Evolutionary conservation across 2,888 invertebrate species (phyloP).

Genomic region (Drosophila fulvimacula): DNA sequence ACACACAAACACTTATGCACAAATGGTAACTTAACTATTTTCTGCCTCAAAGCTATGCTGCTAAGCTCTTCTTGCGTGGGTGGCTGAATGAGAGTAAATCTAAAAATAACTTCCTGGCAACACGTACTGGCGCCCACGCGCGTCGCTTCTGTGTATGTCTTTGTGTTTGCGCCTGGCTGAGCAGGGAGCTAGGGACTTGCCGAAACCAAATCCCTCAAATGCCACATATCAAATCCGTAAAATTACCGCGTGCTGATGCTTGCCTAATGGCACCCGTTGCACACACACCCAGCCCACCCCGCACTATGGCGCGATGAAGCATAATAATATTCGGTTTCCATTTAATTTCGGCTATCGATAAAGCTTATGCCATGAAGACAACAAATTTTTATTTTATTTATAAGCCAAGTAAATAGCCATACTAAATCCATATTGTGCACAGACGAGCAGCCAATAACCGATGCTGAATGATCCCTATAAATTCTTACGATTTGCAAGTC

Average conservation of each 20-base stretch:
- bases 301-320: slow-evolving; percentile 40
- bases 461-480: slow-evolving; percentile 41
- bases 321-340: slow-evolving; percentile 68
- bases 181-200: slow-evolving; percentile 30
- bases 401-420: slow-evolving; percentile 40
- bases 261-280: slow-evolving; percentile 46
- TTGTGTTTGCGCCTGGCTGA: slow-evolving; percentile 52
- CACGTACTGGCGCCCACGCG: slow-evolving; percentile 44
- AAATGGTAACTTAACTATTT: slow-evolving; percentile 62
- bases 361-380: slow-evolving; percentile 59
- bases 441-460: slow-evolving; percentile 19
- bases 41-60: slow-evolving; percentile 61
- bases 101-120: slow-evolving; percentile 60
- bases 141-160: slow-evolving; percentile 9
- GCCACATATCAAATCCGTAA: slow-evolving; percentile 45
- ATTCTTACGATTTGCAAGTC: slow-evolving; percentile 60
- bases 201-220: slow-evolving; percentile 43
- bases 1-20: slow-evolving; percentile 12
- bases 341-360: slow-evolving; percentile 38
- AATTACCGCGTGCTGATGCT: slow-evolving; percentile 59
- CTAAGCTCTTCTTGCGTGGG: slow-evolving; percentile 39
- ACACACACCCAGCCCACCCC: slow-evolving; percentile 1
- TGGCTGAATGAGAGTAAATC: slow-evolving; percentile 46
- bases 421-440: slow-evolving; percentile 35
- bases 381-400: slow-evolving; percentile 70